Conservation (phyloP, 1,140 invertebrate species). For the Dryas iulia region DNA sequence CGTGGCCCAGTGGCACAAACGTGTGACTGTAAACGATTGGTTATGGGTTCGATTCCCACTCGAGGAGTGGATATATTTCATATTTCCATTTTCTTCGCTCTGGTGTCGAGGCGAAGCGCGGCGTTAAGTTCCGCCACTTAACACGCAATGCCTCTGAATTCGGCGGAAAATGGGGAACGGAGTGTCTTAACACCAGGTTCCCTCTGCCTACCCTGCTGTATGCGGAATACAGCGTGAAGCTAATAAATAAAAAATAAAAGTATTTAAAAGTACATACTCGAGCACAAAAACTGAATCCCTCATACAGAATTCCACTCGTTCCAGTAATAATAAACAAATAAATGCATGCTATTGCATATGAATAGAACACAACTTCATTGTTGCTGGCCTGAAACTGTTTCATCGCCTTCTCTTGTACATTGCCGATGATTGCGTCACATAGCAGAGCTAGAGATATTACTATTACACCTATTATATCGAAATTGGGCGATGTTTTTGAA, state of each 20-base stretch:
- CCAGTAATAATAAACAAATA: constrained; percentile 91
- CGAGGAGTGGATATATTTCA: no score
- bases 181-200: no score
- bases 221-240: no score
- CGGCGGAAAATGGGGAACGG: no score
- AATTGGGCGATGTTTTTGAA: constrained; percentile 93
- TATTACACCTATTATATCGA: constrained; percentile 89
- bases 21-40: no score
- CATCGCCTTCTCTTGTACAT: constrained; percentile 97
- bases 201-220: no score
- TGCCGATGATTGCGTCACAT: constrained; percentile 96
- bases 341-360: constrained; percentile 93
- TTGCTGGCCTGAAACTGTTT: constrained; percentile 90
- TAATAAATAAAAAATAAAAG: neutral
- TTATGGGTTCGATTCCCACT: no score
- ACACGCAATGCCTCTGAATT: no score
- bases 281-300: constrained; percentile 89
- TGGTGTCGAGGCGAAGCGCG: no score
- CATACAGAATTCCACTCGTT: constrained; percentile 86
- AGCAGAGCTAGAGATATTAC: constrained; percentile 93
- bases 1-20: no score
- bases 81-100: no score
- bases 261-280: constrained; percentile 80
- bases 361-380: constrained; percentile 96
- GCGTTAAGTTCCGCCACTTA: no score